phyloP scores from a whole-genome alignment of 2,888 invertebrate genomes.

The Drosophila merina region DNA sequence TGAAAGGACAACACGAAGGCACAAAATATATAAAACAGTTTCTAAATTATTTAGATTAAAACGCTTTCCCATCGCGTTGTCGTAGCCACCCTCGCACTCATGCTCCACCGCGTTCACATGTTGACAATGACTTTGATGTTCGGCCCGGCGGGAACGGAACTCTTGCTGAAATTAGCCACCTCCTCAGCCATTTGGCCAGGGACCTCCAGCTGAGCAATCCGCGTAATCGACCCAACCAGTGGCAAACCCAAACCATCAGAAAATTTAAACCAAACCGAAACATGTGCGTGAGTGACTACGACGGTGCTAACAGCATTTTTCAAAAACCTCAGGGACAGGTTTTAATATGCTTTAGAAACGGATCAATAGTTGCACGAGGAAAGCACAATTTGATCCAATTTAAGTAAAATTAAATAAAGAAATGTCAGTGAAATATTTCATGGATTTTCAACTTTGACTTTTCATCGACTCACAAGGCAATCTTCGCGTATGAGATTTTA shows the following conservation, averaged over 20 bases:
- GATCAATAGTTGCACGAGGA: neutral
- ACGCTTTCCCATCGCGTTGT: constrained; percentile 25
- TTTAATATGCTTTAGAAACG: neutral
- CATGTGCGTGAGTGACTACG: constrained; percentile 10
- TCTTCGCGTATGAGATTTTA: neutral
- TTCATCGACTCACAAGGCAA: neutral
- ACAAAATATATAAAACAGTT: constrained; percentile 35
- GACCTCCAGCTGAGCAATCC: constrained; percentile 41
- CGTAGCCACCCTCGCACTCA: neutral
- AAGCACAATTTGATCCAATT: neutral
- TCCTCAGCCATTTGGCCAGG: constrained; percentile 8
- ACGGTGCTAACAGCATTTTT: constrained; percentile 13
- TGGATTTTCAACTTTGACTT: neutral
- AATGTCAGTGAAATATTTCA: neutral
- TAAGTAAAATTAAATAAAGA: no score
- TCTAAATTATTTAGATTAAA: constrained; percentile 72
- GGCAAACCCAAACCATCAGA: constrained; percentile 1
- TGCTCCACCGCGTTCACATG: constrained; percentile 12
- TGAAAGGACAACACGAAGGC: constrained; percentile 10
- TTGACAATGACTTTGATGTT: constrained; percentile 50
- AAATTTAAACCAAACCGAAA: constrained; percentile 10
- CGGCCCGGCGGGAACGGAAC: constrained; percentile 17
- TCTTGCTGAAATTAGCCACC: constrained; percentile 31
- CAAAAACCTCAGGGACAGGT: neutral
- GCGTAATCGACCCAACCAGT: constrained; percentile 21